Base-by-base conservation (phyloP, 2,113 vertebrate species). In the Paratilapia polleni region DNA sequence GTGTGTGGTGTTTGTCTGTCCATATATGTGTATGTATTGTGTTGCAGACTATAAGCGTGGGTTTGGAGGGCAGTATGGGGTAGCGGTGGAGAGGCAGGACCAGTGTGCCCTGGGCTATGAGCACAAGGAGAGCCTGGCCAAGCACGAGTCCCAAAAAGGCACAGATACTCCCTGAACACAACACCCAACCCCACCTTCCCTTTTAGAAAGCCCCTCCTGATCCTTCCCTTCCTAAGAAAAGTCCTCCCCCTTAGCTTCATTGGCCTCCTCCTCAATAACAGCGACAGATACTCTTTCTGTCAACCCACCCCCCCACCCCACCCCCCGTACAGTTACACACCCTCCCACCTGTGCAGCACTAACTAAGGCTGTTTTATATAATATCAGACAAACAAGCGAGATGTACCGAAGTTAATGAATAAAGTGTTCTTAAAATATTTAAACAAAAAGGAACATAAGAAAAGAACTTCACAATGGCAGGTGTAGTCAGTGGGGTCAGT, bases 21-120 rank as follows among this genome's bases (percentile, higher is more conserved):
- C 43, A 1, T 93, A 22, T 80, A 7, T 75, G 49, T 90, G 59
- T 77, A 28, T 78, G 10, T 75, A 24, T 86, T 93, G 93, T 96
- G 94, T 97, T 96, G 86, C 97, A 97, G 97, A 97, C 94, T 97
- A 97, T 97, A 97, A 98, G 93, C 95, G 96, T 90, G 97, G 97
- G 96, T 98, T 98, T 94, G 96, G 97, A 96, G 97, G 97, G 95
- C 96, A 92, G 93, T 97, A 97, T 94, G 97, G 97, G 96, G 96
- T 98, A 90, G 96, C 97, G 94, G 94, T 90, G 92, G 97, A 97
- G 94, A 97, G 94, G 94, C 97, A 96, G 96, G 97, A 97, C 95
- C 94, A 96, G 92, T 96, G 96, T 93, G 97, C 97, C 77, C 94
- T 97, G 96, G 96, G 97, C 88, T 97, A 96, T 96, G 97, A 97